Conservation (phyloP, 1,140 invertebrate genomes). For the Drosophila rhopaloa region DNA sequence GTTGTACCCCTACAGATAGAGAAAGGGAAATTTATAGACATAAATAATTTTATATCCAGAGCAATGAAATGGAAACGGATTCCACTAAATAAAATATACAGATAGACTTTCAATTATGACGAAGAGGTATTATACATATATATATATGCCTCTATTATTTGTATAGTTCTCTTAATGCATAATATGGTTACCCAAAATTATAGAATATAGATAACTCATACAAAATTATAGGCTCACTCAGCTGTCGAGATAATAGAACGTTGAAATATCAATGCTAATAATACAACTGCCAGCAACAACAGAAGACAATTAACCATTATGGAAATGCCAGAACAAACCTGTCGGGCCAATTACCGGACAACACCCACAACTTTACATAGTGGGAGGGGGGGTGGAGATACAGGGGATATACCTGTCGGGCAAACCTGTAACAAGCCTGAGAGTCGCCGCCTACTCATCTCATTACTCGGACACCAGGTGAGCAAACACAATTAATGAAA, state of each 20-base stretch:
- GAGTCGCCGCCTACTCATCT: slow-evolving; percentile 51
- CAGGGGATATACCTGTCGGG: slow-evolving; percentile 20
- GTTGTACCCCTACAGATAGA: slow-evolving; percentile 2
- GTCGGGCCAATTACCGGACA: slow-evolving; percentile 59
- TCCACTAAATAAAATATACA: not conserved
- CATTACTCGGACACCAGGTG: slow-evolving; percentile 58
- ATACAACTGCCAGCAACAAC: slow-evolving; percentile 47
- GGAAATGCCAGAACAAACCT: slow-evolving; percentile 64
- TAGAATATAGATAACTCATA: not conserved
- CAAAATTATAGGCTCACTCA: slow-evolving; percentile 1
- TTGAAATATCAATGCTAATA: slow-evolving; percentile 28
- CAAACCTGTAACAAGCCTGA: slow-evolving; percentile 70
- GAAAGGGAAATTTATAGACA: slow-evolving; percentile 19
- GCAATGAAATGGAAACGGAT: slow-evolving; percentile 6
- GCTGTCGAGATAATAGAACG: slow-evolving; percentile 9
- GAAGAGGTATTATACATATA: too few species aligned
- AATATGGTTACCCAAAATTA: not conserved
- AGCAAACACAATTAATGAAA: slow-evolving; percentile 81
- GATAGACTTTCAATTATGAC: not conserved
- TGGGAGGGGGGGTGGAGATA: not conserved
- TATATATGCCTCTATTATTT: not conserved
- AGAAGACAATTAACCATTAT: slow-evolving; percentile 76
- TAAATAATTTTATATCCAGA: not conserved
- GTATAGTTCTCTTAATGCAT: too few species aligned
- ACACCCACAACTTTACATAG: slow-evolving; percentile 43